A percentile compares a stretch with the other conserved stretches of the same genome.
Evolutionary conservation across 2,797 vertebrate genomes (phyloP).

Genomic region (Anguilla megastoma): DNA sequence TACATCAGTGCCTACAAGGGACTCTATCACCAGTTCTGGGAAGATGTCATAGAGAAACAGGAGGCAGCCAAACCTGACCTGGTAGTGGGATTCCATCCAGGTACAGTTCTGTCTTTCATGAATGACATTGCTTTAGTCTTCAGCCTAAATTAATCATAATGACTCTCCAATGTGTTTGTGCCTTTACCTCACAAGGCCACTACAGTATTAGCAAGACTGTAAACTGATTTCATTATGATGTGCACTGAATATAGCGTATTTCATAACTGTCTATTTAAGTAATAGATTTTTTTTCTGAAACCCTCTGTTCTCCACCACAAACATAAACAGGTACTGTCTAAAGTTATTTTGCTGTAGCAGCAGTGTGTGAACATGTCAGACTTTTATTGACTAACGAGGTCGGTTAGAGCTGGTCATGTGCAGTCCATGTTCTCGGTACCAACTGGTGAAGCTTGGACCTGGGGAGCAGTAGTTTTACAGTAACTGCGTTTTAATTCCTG

Average conservation of each 20-base stretch:
- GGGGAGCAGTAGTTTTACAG: not conserved
- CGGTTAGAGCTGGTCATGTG: conserved; percentile 32
- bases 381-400: conserved; percentile 53
- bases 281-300: not conserved
- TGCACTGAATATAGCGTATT: not conserved
- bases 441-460: not conserved
- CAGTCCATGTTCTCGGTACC: conserved; percentile 51
- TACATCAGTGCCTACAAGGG: conserved; percentile 83
- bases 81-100: conserved; percentile 91
- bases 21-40: conserved; percentile 93
- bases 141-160: not conserved
- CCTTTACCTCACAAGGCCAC: not conserved
- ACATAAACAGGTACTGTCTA: conserved; percentile 36
- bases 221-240: not conserved
- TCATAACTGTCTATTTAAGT: not conserved
- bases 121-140: not conserved
- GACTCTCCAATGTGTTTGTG: not conserved
- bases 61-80: conserved; percentile 80
- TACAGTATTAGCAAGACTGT: not conserved
- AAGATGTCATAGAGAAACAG: conserved; percentile 84
- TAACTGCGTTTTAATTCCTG: not conserved
- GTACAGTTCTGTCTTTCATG: conserved; percentile 58
- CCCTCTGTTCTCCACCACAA: conserved; percentile 17
- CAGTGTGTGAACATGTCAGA: conserved; percentile 51
- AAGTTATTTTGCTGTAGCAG: conserved; percentile 45